These are phyloP conservation scores for Stratiolaelaps scimitus DNA, from an alignment of 1,140 invertebrate genomes.

Conservation along the genomic window DNA sequence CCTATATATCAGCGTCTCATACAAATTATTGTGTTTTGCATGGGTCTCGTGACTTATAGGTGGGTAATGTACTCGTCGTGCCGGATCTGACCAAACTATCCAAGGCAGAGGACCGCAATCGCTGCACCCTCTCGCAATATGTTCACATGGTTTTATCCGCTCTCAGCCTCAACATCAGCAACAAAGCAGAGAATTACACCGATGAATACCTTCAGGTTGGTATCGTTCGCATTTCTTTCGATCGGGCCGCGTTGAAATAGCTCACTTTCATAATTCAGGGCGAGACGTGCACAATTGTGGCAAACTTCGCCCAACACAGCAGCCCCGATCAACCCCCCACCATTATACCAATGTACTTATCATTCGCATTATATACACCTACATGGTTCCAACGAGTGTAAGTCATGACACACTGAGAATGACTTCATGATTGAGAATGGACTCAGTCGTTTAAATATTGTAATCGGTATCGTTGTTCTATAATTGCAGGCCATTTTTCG, in stretches of 20 bases:
- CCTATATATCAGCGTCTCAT: neutral
- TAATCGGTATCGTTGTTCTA: no score
- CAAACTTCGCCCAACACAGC: no score
- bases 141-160: slow-evolving; percentile 57
- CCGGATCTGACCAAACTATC: slow-evolving; percentile 26
- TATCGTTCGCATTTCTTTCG: neutral
- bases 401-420: no score
- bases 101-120: slow-evolving; percentile 14
- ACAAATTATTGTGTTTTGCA: neutral
- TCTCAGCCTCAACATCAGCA: slow-evolving; percentile 64
- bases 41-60: neutral
- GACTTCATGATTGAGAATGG: no score
- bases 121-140: slow-evolving; percentile 15
- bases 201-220: slow-evolving; percentile 56
- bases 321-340: no score
- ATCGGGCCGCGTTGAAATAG: no score
- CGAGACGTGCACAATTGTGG: no score
- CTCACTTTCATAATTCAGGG: no score
- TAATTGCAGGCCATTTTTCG: slow-evolving; percentile 53
- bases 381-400: no score
- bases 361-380: no score
- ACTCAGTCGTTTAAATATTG: no score
- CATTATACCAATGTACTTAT: no score
- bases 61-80: slow-evolving; percentile 15
- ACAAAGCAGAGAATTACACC: slow-evolving; percentile 59